Evolutionary conservation across 1,140 invertebrate genomes (phyloP).

Genomic region (Ruditapes philippinarum): DNA sequence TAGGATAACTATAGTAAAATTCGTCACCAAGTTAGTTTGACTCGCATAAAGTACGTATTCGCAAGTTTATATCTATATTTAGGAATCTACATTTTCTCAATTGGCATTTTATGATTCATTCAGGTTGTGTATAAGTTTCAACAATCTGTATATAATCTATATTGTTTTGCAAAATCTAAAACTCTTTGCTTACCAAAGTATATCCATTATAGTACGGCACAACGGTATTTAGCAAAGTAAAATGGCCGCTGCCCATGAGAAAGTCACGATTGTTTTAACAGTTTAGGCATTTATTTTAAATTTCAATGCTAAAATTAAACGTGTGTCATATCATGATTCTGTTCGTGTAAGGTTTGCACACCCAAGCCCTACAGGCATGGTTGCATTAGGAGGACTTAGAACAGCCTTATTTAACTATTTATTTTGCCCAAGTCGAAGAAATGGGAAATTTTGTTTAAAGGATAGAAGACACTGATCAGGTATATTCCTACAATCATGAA

Average conservation of each 20-base stretch:
- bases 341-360: slow-evolving; percentile 95
- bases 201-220: too few relatives aligned
- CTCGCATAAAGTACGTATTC: too few relatives aligned
- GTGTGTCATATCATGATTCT: not conserved
- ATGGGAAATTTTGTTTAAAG: slow-evolving; percentile 96
- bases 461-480: slow-evolving; percentile 97
- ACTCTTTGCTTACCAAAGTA: too few relatives aligned
- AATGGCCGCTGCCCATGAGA: slow-evolving; percentile 70
- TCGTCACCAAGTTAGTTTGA: too few relatives aligned
- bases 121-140: too few relatives aligned
- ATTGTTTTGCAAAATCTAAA: too few relatives aligned
- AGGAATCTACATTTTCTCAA: too few relatives aligned
- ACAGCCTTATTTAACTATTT: slow-evolving; percentile 99
- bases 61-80: too few relatives aligned
- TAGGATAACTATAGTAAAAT: too few relatives aligned
- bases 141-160: too few relatives aligned
- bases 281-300: not conserved
- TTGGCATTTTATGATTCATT: too few relatives aligned
- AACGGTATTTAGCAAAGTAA: slow-evolving; percentile 55
- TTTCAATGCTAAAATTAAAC: not conserved
- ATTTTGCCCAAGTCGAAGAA: slow-evolving; percentile 92
- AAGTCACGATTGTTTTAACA: not conserved
- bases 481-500: too few relatives aligned
- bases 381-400: slow-evolving; percentile 97
- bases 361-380: slow-evolving; percentile 96